phyloP scores from a whole-genome alignment of 2,797 vertebrate species.

The Arvicola amphibius region DNA sequence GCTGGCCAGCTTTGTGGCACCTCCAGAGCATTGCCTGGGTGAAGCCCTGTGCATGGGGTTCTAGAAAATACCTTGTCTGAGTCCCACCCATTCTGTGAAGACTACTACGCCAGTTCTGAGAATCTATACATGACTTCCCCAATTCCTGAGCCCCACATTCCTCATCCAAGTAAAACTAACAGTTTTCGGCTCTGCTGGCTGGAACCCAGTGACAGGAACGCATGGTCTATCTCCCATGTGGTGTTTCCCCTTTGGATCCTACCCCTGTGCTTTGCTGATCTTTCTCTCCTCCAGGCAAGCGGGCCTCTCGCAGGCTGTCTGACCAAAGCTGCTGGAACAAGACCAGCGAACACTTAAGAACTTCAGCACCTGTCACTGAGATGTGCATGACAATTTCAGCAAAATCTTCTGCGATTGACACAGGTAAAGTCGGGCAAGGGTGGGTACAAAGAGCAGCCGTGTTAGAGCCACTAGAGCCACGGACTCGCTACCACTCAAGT shows the following conservation, averaged over 20 bases:
- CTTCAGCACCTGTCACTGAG: not conserved
- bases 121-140: constrained; percentile 45
- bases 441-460: not conserved
- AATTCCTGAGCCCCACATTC: not conserved
- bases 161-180: constrained; percentile 52
- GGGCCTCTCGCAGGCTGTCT: not conserved
- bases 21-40: constrained; percentile 30
- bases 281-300: not conserved
- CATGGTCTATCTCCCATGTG: not conserved
- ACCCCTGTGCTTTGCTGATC: not conserved
- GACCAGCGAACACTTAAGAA: not conserved
- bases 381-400: not conserved
- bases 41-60: constrained; percentile 21
- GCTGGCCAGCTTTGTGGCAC: not conserved
- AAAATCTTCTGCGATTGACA: constrained; percentile 13
- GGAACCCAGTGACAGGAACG: not conserved
- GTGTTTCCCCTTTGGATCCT: not conserved
- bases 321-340: constrained; percentile 34
- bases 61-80: not conserved
- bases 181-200: not conserved
- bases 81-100: constrained; percentile 56
- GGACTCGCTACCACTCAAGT: constrained; percentile 48
- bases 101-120: constrained; percentile 26
- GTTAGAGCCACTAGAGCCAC: constrained; percentile 33
- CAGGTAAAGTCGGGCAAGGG: constrained; percentile 46